Conservation (phyloP, 2,113 vertebrate genomes). For the Tupaia chinensis region DNA sequence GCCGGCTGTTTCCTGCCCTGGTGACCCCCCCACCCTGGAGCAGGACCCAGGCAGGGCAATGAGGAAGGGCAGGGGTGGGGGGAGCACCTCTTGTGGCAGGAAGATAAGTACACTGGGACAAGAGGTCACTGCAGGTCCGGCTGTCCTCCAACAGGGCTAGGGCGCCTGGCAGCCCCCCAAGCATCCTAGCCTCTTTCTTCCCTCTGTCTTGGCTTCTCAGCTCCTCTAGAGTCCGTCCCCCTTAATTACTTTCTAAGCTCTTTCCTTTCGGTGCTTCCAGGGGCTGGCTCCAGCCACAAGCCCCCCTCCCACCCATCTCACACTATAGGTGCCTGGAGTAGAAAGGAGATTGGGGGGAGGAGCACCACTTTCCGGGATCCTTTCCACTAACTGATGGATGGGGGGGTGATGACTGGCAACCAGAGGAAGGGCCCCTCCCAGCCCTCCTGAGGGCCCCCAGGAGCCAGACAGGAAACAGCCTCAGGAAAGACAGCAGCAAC, state of each 20-base stretch:
- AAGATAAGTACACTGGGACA: conserved; percentile 77
- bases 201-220: background rate
- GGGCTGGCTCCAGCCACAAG: background rate
- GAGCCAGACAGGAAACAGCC: conserved; percentile 81
- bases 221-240: background rate
- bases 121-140: conserved; percentile 62
- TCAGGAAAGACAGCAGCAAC: conserved; percentile 72
- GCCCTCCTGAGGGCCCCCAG: conserved; percentile 69
- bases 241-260: background rate
- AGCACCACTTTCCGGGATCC: background rate
- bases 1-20: conserved; percentile 80
- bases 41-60: conserved; percentile 70
- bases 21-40: conserved; percentile 75
- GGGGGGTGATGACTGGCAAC: background rate
- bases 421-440: conserved; percentile 79
- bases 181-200: background rate
- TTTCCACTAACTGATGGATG: conserved; percentile 38
- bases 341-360: background rate
- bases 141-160: background rate
- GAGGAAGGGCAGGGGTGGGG: conserved; percentile 75
- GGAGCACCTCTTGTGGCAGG: conserved; percentile 62
- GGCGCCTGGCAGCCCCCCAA: conserved; percentile 39
- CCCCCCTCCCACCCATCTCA: background rate
- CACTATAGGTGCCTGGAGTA: background rate
- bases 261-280: background rate